Evolutionary conservation across 1,140 invertebrate species (phyloP).

Genomic region (Drosophila tsacasi): DNA sequence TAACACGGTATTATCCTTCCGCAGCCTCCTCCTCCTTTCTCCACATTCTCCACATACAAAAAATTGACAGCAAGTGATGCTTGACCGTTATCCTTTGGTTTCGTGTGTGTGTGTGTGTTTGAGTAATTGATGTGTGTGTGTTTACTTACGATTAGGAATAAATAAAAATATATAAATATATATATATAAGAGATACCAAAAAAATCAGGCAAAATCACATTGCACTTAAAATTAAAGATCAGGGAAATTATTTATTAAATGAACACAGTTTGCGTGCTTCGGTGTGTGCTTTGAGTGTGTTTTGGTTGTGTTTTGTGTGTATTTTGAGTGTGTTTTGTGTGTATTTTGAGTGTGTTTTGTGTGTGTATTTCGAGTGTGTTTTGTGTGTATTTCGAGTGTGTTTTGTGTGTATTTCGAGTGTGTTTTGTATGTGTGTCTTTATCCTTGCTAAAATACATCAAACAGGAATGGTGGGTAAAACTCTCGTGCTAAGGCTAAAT

Average conservation of each 20-base stretch:
- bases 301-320: slow-evolving; percentile 25
- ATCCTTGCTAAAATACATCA: slow-evolving; percentile 71
- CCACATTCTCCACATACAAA: slow-evolving; percentile 27
- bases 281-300: slow-evolving; percentile 44
- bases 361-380: slow-evolving; percentile 26
- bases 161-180: slow-evolving; percentile 29
- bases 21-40: slow-evolving; percentile 3
- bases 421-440: slow-evolving; percentile 42
- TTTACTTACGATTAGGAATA: slow-evolving; percentile 50
- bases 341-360: slow-evolving; percentile 38
- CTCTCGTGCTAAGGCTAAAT: slow-evolving; percentile 81
- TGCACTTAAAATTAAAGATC: slow-evolving; percentile 67
- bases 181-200: slow-evolving; percentile 17
- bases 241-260: slow-evolving; percentile 56
- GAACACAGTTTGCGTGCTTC: slow-evolving; percentile 78
- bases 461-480: slow-evolving; percentile 82
- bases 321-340: slow-evolving; percentile 17
- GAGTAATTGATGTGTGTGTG: slow-evolving; percentile 17
- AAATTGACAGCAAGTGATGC: slow-evolving; percentile 43
- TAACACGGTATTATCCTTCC: slow-evolving; percentile 3
- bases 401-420: slow-evolving; percentile 36
- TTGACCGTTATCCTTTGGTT: slow-evolving; percentile 22
- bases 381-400: slow-evolving; percentile 22
- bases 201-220: slow-evolving; percentile 64
- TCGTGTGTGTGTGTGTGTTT: slow-evolving; percentile 37